Base-by-base conservation (phyloP, 2,797 vertebrate species). In the Loris lydekkerianus region DNA sequence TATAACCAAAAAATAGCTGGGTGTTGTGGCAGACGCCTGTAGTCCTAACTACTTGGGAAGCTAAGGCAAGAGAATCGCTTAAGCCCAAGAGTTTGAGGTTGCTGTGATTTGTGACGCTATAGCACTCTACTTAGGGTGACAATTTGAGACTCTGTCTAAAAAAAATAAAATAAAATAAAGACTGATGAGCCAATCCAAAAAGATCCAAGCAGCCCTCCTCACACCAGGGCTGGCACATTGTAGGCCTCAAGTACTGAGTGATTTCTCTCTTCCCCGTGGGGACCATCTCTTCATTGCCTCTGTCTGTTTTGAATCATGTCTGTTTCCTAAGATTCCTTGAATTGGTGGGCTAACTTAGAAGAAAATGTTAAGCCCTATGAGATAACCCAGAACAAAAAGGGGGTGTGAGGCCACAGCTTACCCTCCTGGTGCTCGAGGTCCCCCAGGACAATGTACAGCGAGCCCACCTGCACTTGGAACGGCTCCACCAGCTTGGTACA, bases 401-500 rank as follows among this genome's bases (percentile, higher is more conserved):
- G 5, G 0, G 3, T 0, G 0, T 14, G n/a, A 23, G 25, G 34
- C 20, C 18, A 10, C 1, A 10, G 73, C 98, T 99, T 98, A 99
- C 99, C 99, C 37, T 99, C 97, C 69, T 95, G 93, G 9, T 97
- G 98, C 94, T 99, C 99, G 0, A 97, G 97, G 69, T 99, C 99
- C 82, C 99, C 99, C 29, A 99, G 98, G 80, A 99, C 99, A 7
- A 99, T 10, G 97, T 99, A 99, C 61, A 99, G 97, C 86, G 99
- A 99, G 63, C 99, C 99, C 89, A 99, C 94, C 69, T 99, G 99
- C 49, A 99, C 99, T 94, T 99, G 98, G 97, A 99, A 99, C 0
- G 99, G 99, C 97, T 99, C 99, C 98, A 99, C 99, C 97, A 99
- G 98, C 67, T 91, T 78, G 5, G 99, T 99, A 82, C 99, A 97